Percentiles rank a stretch among this genome's conserved stretches.
Evolutionary conservation across 2,888 invertebrate species (phyloP).

Genomic region (Gibbula magus): DNA sequence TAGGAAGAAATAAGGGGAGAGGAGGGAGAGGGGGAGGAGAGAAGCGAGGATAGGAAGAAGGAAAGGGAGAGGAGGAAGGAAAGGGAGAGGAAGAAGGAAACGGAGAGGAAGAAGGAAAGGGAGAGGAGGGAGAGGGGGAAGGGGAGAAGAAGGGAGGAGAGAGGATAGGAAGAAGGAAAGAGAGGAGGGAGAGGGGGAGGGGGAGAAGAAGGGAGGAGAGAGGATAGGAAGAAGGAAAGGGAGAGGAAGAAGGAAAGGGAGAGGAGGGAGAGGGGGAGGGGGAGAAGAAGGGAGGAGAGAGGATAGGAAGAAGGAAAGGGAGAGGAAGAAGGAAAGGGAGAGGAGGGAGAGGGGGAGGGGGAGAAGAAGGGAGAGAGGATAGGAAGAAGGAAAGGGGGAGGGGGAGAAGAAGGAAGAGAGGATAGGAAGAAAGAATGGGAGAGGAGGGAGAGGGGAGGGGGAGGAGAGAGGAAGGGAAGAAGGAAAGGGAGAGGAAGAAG

Average conservation of each 20-base stretch:
- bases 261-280: constrained; percentile 14
- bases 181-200: constrained; percentile 8
- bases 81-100: neutral
- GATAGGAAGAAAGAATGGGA: constrained; percentile 20
- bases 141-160: neutral
- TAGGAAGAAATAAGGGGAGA: neutral
- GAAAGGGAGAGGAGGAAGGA: neutral
- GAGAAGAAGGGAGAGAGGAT: constrained; percentile 24
- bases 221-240: neutral
- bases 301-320: neutral
- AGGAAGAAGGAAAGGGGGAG: constrained; percentile 25
- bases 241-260: neutral
- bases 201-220: neutral
- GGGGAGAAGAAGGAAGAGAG: constrained; percentile 27
- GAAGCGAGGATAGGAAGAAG: neutral
- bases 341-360: constrained; percentile 26
- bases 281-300: constrained; percentile 23
- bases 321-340: constrained; percentile 22
- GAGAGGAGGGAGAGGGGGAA: neutral
- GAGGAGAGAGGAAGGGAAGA: neutral
- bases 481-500: neutral
- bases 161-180: neutral
- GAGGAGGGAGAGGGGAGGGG: neutral
- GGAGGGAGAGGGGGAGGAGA: neutral
- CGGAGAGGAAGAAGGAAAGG: too few relatives aligned